Percentiles rank a stretch among this genome's conserved stretches.
These are phyloP conservation scores for Cherax destructor DNA, from an alignment of 1,140 invertebrate species.

Conservation along the genomic window DNA sequence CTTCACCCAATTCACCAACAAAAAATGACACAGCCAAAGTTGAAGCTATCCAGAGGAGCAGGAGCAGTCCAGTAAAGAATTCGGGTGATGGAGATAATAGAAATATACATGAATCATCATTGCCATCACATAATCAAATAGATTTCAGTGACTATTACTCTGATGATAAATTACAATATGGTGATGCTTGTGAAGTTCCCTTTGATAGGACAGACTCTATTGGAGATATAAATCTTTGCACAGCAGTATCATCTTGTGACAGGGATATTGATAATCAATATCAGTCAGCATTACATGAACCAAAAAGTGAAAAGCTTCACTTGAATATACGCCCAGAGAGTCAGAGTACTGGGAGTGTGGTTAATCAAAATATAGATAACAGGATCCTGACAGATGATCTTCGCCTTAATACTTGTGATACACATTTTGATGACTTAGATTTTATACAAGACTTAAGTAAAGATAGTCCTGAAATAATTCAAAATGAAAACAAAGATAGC, in stretches of 20 bases:
- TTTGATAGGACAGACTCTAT: neutral
- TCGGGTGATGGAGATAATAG: neutral
- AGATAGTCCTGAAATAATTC: neutral
- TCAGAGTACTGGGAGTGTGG: neutral
- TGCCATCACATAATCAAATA: neutral
- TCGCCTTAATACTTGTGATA: neutral
- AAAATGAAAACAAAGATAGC: neutral
- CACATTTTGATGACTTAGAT: too few species aligned
- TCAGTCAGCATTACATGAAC: neutral
- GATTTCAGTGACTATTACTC: neutral
- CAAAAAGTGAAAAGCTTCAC: conserved; percentile 6
- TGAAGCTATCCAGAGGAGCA: conserved; percentile 4
- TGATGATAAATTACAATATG: neutral
- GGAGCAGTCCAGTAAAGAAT: conserved; percentile 23
- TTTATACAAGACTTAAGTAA: neutral
- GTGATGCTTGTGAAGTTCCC: neutral
- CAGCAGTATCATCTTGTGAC: conserved; percentile 41
- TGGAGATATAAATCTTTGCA: conserved; percentile 20
- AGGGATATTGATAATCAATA: conserved; percentile 23
- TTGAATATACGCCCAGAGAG: conserved; percentile 49
- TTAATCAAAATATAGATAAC: neutral
- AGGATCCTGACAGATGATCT: neutral
- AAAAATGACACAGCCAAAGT: neutral
- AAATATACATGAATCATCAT: neutral
- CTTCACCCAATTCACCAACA: neutral